Evolutionary conservation across 92 coral and sea anemone genomes (phyloP).

Genomic region (Zoanthus gigantus): DNA sequence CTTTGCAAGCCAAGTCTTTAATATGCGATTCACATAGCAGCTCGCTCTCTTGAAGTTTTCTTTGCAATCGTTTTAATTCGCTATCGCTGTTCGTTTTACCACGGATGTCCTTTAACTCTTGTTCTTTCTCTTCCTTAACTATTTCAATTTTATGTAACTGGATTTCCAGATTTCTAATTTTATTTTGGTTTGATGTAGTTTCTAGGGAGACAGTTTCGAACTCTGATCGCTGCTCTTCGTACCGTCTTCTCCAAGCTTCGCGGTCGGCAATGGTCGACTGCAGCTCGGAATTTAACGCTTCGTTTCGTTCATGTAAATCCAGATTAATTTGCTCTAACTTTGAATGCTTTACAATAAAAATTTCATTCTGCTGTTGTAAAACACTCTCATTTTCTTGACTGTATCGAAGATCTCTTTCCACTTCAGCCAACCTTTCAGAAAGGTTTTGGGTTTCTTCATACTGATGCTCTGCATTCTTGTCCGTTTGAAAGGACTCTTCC

Average conservation of each 20-base stretch:
- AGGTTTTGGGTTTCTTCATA: slow-evolving; percentile 65
- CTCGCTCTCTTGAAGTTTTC: slow-evolving; percentile 78
- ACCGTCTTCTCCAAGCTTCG: slow-evolving; percentile 65
- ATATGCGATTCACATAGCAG: slow-evolving; percentile 63
- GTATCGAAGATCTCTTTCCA: slow-evolving; percentile 67
- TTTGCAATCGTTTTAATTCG: slow-evolving; percentile 66
- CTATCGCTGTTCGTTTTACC: slow-evolving; percentile 61
- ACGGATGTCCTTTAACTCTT: slow-evolving; percentile 54
- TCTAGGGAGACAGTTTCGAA: slow-evolving; percentile 68
- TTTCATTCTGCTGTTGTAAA: slow-evolving; percentile 69
- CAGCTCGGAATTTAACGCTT: slow-evolving; percentile 76
- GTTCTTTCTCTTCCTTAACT: slow-evolving; percentile 70
- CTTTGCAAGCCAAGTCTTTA: slow-evolving; percentile 78
- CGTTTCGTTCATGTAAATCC: slow-evolving; percentile 67
- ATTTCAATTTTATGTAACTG: slow-evolving; percentile 77
- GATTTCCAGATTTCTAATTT: slow-evolving; percentile 70
- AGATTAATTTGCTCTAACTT: slow-evolving; percentile 79
- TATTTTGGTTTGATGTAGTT: slow-evolving; percentile 62
- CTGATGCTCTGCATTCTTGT: slow-evolving; percentile 49
- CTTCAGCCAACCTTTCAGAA: slow-evolving; percentile 56
- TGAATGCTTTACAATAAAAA: slow-evolving; percentile 70
- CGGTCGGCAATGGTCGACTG: slow-evolving; percentile 70
- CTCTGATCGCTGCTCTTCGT: slow-evolving; percentile 77
- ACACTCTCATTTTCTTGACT: slow-evolving; percentile 77
- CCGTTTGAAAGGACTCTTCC: slow-evolving; percentile 56